A percentile compares a stretch with the other conserved stretches of the same genome.
Evolutionary conservation across 2,888 invertebrate species (phyloP).

Genomic region (Creontiades dilutus): DNA sequence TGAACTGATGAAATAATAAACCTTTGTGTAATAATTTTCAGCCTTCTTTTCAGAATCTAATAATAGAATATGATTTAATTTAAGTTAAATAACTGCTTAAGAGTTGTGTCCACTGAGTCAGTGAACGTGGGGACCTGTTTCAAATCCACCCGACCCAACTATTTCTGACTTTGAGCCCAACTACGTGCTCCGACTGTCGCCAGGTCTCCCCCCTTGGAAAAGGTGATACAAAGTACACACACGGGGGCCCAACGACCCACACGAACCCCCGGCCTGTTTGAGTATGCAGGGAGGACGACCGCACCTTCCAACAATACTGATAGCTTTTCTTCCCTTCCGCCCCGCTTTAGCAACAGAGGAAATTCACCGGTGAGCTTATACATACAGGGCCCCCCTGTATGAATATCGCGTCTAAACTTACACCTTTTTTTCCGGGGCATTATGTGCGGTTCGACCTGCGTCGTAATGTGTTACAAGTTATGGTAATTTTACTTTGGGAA

Average conservation of each 20-base stretch:
- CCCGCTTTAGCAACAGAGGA: neutral
- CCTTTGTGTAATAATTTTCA: too few species aligned
- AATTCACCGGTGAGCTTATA: neutral
- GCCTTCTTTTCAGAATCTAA: too few species aligned
- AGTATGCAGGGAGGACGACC: neutral
- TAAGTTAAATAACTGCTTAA: too few species aligned
- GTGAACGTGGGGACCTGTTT: too few species aligned
- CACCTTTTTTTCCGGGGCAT: neutral
- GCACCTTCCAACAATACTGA: constrained; percentile 19
- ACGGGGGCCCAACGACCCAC: neutral
- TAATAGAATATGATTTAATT: too few species aligned
- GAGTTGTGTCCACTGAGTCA: too few species aligned
- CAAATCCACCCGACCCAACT: constrained; percentile 11
- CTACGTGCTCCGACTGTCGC: constrained; percentile 3
- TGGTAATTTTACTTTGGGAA: too few species aligned
- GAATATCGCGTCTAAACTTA: neutral
- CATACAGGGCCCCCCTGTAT: neutral
- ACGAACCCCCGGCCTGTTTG: neutral
- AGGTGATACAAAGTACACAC: neutral
- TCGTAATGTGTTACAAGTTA: too few species aligned
- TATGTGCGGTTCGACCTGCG: too few species aligned
- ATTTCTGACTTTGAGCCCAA: constrained; percentile 7
- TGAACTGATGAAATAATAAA: too few species aligned
- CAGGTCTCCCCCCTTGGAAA: neutral
- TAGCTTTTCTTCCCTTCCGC: neutral